Base-by-base conservation (phyloP, 2,888 invertebrate species). In the Prenolepis imparis region DNA sequence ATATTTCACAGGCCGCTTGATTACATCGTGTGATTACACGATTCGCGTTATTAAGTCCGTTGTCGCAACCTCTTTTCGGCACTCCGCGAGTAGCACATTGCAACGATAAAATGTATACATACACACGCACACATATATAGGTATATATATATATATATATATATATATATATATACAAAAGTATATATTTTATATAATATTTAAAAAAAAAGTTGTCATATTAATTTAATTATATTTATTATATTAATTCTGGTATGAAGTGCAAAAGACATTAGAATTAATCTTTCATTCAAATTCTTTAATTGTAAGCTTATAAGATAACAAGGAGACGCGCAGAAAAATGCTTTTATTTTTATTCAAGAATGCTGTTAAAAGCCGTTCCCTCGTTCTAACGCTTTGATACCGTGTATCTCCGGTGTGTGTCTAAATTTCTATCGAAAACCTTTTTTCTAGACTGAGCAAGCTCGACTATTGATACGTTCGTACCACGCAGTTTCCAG, bases 401-500 rank as follows among this genome's bases (percentile, higher is more conserved):
- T 18, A 57, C 11, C 36, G 59, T 18, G 6, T 67, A 70, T 68
- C 52, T 41, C 63, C 3, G 5, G 36, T 36, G 36, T 36, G n/a
- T 36, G 21, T 84, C 61, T 63, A 80, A 68, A 66, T 59, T 82
- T 83, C 83, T 83, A 63, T 61, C 66, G n/a, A 55, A 67, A 15
- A 44, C 21, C 73, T 80, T 68, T 66, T 66, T 74, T 77, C 36
- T n/a, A 11, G n/a, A 63, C 24, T 21, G 32, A 61, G 28, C 44
- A 48, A 64, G 59, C 57, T n/a, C 44, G 41, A 28, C 55, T 57
- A 70, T 85, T 63, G 88, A 88, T 81, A 70, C 64, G 36, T 66
- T 48, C 64, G 72, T 75, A 72, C 83, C 80, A 82, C 73, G 82
- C 83, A 84, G 81, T 90, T 83, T 44, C 55, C 74, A n/a, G 83